Percentiles rank a stretch among this genome's conserved stretches.
These are phyloP conservation scores for Drosophila dives DNA, from an alignment of 2,888 invertebrate genomes.

Conservation along the genomic window DNA sequence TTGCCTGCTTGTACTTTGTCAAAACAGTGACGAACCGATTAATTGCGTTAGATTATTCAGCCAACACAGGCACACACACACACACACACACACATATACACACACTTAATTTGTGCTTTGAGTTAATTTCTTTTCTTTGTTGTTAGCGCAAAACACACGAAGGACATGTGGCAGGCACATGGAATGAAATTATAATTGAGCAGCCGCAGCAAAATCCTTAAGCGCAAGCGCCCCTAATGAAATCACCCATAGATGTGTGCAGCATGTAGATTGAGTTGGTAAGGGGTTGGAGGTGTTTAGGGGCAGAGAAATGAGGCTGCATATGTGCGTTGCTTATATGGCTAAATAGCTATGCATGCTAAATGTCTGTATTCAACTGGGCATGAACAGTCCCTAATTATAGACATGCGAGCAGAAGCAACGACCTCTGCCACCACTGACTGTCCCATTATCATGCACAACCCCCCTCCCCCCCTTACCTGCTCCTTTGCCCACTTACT, in stretches of 20 bases:
- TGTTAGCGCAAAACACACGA: slow-evolving; percentile 70
- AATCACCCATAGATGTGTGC: slow-evolving; percentile 42
- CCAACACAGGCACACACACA: slow-evolving; percentile 40
- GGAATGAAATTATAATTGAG: slow-evolving; percentile 76
- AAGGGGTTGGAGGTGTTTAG: neutral
- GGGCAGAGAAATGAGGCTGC: slow-evolving; percentile 19
- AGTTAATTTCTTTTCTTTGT: slow-evolving; percentile 76
- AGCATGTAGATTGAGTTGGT: slow-evolving; percentile 5
- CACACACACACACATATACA: neutral
- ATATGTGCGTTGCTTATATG: slow-evolving; percentile 38
- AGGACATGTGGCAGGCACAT: slow-evolving; percentile 42
- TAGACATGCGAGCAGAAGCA: slow-evolving; percentile 58
- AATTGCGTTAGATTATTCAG: slow-evolving; percentile 80
- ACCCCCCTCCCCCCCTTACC: neutral
- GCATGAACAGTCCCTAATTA: slow-evolving; percentile 69
- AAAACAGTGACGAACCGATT: slow-evolving; percentile 80
- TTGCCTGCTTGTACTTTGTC: slow-evolving; percentile 67
- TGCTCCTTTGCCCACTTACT: slow-evolving; percentile 17
- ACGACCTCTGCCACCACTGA: neutral
- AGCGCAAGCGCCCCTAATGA: slow-evolving; percentile 64
- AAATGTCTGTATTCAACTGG: slow-evolving; percentile 75
- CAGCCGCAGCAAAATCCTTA: slow-evolving; percentile 64
- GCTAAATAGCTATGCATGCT: slow-evolving; percentile 75
- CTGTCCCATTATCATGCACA: neutral
- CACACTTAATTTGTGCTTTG: slow-evolving; percentile 67